Evolutionary conservation across 2,888 invertebrate genomes (phyloP).

Genomic region (Drosophila formosana): DNA sequence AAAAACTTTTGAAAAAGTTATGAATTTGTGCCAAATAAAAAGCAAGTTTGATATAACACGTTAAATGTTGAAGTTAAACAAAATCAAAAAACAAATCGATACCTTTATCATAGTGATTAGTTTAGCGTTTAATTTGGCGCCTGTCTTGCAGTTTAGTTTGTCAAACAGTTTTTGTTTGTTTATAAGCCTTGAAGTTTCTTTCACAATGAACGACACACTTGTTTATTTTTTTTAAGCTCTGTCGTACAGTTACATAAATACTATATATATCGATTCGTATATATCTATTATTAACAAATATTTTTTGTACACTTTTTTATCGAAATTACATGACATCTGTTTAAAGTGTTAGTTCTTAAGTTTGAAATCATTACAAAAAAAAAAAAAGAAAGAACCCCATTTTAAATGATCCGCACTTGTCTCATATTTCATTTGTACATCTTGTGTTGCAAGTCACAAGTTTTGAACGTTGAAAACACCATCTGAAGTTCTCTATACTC

Average conservation of each 20-base stretch:
- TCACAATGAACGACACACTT: constrained; percentile 43
- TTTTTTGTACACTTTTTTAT: constrained; percentile 54
- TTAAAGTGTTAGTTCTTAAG: constrained; percentile 58
- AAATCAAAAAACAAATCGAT: constrained; percentile 27
- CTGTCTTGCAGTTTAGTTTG: constrained; percentile 32
- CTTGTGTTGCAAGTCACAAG: constrained; percentile 76
- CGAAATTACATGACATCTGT: constrained; percentile 50
- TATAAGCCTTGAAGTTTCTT: constrained; percentile 58
- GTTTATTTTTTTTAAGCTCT: constrained; percentile 40
- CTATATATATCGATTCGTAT: constrained; percentile 7
- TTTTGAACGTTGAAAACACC: constrained; percentile 48
- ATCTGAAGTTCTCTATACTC: constrained; percentile 58
- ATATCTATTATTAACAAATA: constrained; percentile 32
- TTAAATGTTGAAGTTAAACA: constrained; percentile 67
- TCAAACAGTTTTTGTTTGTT: constrained; percentile 61
- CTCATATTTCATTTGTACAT: constrained; percentile 78
- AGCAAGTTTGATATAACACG: constrained; percentile 55
- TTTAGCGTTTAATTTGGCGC: constrained; percentile 51
- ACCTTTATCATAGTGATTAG: constrained; percentile 47
- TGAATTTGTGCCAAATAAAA: constrained; percentile 71
- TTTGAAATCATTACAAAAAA: constrained; percentile 30
- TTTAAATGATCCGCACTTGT: constrained; percentile 50
- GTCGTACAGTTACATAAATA: constrained; percentile 36
- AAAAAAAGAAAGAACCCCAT: constrained; percentile 16
- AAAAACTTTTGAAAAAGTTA: constrained; percentile 59